Conservation (phyloP, 2,113 vertebrate genomes). For the Arvicanthis niloticus region DNA sequence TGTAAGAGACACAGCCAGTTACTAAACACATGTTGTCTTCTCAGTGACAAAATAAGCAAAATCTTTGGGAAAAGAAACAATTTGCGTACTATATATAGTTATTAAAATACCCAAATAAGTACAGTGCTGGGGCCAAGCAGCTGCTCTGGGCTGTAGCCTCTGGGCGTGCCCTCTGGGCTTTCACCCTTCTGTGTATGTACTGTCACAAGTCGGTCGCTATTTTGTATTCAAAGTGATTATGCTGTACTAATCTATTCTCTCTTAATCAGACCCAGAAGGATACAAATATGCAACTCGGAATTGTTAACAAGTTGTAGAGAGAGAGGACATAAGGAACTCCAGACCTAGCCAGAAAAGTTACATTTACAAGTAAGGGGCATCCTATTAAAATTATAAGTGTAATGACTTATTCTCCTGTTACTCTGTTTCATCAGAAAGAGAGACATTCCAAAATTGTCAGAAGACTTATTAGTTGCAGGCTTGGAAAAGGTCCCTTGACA, state of each 20-base stretch:
- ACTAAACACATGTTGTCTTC: neutral
- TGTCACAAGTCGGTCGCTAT: neutral
- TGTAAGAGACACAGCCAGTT: conserved; percentile 4
- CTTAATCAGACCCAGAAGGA: neutral
- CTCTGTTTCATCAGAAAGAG: conserved; percentile 2
- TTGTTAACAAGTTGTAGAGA: neutral
- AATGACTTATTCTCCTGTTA: neutral
- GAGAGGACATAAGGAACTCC: neutral
- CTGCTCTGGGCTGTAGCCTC: neutral
- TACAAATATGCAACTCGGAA: neutral
- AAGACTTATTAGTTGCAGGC: neutral
- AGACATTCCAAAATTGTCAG: conserved; percentile 15
- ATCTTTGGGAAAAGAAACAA: conserved; percentile 5
- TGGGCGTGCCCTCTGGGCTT: neutral
- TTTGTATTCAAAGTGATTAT: conserved; percentile 3
- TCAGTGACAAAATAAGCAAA: neutral
- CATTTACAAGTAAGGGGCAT: neutral
- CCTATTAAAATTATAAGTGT: neutral
- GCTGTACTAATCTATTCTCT: neutral
- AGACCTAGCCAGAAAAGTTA: neutral
- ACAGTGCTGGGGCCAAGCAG: neutral
- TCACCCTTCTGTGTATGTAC: neutral
- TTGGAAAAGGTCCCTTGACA: conserved; percentile 24
- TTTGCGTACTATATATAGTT: neutral
- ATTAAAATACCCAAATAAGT: neutral